A percentile compares a stretch with the other conserved stretches of the same genome.
phyloP scores from a whole-genome alignment of 2,888 invertebrate genomes.

The Nomada ferruginata region DNA sequence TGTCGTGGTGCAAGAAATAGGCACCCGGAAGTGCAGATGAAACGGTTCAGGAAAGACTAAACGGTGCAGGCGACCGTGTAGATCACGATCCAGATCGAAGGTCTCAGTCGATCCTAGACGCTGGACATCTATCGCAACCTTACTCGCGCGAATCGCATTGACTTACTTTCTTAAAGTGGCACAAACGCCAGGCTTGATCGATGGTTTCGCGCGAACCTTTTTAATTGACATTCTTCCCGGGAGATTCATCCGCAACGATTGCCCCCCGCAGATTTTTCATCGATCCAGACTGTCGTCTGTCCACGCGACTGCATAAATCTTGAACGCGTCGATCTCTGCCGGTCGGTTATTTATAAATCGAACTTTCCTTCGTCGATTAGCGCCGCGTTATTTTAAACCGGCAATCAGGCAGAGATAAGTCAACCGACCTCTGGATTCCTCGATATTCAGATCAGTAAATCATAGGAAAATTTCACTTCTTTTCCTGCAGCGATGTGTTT shows the following conservation, averaged over 20 bases:
- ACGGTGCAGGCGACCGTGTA: slow-evolving; percentile 36
- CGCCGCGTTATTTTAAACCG: no score
- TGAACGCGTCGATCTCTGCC: no score
- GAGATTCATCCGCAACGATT: slow-evolving; percentile 24
- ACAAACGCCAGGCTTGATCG: slow-evolving; percentile 72
- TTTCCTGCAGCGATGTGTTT: no score
- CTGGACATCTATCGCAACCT: slow-evolving; percentile 62
- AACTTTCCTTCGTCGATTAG: no score
- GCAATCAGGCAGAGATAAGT: no score
- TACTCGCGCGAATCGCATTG: slow-evolving; percentile 78
- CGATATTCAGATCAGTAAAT: no score
- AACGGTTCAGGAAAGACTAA: slow-evolving; percentile 10
- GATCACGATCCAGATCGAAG: slow-evolving; percentile 60
- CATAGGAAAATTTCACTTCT: no score
- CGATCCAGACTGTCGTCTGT: background rate
- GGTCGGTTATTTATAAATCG: no score
- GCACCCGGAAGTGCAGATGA: slow-evolving; percentile 48
- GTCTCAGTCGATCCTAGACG: slow-evolving; percentile 46
- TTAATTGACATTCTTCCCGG: slow-evolving; percentile 44
- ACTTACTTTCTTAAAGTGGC: slow-evolving; percentile 79
- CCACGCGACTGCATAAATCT: no score
- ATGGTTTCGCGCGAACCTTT: slow-evolving; percentile 59
- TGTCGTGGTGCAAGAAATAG: no score
- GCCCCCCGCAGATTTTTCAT: slow-evolving; percentile 4
- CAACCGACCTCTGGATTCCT: no score